phyloP scores from a whole-genome alignment of 2,888 invertebrate species.

The Epirrhoe alternata region DNA sequence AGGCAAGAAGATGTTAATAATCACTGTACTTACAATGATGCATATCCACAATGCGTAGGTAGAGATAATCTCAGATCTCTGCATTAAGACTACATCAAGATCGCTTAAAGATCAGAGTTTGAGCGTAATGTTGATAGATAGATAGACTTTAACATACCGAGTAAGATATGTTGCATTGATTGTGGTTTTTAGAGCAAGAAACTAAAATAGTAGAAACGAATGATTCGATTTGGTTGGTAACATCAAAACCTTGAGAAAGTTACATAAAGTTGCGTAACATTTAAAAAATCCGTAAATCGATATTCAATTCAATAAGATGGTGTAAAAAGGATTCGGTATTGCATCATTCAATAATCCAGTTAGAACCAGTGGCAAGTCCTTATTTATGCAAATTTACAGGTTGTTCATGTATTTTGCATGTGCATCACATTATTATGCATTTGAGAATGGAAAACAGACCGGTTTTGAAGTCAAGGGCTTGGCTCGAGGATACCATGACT shows the following conservation, averaged over 20 bases:
- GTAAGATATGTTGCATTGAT: too few species aligned
- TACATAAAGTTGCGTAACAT: constrained; percentile 52
- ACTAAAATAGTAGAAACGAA: not conserved
- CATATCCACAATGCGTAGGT: too few species aligned
- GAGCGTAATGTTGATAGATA: too few species aligned
- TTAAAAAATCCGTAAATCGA: constrained; percentile 36
- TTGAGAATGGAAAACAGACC: constrained; percentile 18
- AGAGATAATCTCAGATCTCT: too few species aligned
- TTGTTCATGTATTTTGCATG: constrained; percentile 5
- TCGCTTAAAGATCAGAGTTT: too few species aligned
- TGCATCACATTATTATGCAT: constrained; percentile 11
- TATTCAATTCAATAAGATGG: constrained; percentile 52
- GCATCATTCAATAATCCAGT: constrained; percentile 70
- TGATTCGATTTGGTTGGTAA: not conserved
- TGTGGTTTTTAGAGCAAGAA: too few species aligned
- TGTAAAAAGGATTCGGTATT: constrained; percentile 59
- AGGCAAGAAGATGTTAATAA: too few species aligned
- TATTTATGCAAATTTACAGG: constrained; percentile 42
- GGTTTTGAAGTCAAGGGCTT: constrained; percentile 20
- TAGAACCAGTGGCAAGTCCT: constrained; percentile 41
- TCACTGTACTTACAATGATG: too few species aligned
- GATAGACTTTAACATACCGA: too few species aligned
- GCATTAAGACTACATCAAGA: too few species aligned
- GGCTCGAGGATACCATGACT: constrained; percentile 9
- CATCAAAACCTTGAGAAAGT: constrained; percentile 23